These are phyloP conservation scores for Paracentrotus lividus DNA, from an alignment of 53 echinoderm and acorn worm genomes.

Conservation along the genomic window DNA sequence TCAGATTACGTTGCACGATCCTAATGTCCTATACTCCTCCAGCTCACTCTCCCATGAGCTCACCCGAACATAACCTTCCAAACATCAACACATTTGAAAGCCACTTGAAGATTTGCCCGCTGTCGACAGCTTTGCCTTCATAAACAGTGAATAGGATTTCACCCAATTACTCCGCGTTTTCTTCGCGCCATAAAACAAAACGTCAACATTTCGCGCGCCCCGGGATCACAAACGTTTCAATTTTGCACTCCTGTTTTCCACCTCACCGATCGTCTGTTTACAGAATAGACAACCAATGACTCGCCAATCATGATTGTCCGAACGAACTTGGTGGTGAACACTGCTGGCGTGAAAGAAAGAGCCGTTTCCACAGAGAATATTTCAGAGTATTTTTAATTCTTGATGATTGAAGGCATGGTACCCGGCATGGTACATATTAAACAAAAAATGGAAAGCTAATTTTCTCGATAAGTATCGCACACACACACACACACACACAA, in stretches of 20 bases:
- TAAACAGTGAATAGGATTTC: slow-evolving; percentile 59
- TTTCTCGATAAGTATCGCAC: too few species aligned
- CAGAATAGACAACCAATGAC: background rate
- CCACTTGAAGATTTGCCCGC: slow-evolving; percentile 17
- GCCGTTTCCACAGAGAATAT: background rate
- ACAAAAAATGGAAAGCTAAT: too few species aligned
- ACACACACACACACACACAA: too few species aligned
- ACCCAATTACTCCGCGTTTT: slow-evolving; percentile 29
- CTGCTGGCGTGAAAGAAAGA: background rate
- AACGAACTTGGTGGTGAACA: background rate
- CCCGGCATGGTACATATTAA: too few species aligned
- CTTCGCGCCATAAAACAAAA: background rate
- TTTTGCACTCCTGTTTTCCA: slow-evolving; percentile 10
- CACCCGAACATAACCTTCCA: background rate
- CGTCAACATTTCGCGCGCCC: slow-evolving; percentile 40
- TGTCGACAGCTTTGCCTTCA: slow-evolving; percentile 9
- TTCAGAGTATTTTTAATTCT: too few species aligned
- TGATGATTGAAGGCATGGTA: too few species aligned
- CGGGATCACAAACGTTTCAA: slow-evolving; percentile 37
- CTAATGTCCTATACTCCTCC: background rate
- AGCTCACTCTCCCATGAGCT: background rate
- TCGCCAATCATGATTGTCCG: background rate
- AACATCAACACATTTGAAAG: background rate
- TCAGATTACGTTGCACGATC: background rate
- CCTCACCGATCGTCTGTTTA: background rate